phyloP scores from a whole-genome alignment of 2,888 invertebrate genomes.

The Agriopis aurantiaria region DNA sequence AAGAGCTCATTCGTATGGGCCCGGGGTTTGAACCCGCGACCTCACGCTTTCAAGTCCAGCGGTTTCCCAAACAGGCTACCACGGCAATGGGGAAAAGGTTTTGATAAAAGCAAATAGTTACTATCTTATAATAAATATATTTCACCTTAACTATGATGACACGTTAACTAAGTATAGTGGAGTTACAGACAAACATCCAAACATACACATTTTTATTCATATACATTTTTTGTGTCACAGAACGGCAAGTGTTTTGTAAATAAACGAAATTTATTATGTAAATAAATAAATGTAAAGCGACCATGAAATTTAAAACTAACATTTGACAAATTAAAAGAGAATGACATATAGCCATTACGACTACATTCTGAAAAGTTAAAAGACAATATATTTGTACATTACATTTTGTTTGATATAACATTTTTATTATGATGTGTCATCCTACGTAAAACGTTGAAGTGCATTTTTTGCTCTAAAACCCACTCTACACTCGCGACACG shows the following conservation, averaged over 20 bases:
- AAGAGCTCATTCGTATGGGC: too few species aligned
- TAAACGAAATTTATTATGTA: slow-evolving; percentile 11
- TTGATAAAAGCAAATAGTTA: neutral
- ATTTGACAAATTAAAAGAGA: slow-evolving; percentile 17
- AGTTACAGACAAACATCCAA: neutral
- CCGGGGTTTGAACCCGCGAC: too few species aligned
- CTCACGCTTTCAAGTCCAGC: too few species aligned
- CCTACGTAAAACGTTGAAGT: neutral
- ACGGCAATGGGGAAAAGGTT: neutral
- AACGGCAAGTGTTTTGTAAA: slow-evolving; percentile 10
- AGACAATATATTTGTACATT: slow-evolving; percentile 3
- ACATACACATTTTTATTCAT: neutral
- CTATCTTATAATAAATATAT: too few species aligned
- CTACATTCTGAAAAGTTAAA: neutral
- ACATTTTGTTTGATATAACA: slow-evolving; percentile 8
- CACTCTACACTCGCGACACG: neutral
- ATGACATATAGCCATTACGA: neutral
- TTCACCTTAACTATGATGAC: too few species aligned
- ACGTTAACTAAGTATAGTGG: neutral
- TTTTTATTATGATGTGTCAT: slow-evolving; percentile 9
- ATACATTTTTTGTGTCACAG: neutral
- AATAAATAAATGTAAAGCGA: slow-evolving; percentile 12
- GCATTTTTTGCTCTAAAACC: too few species aligned
- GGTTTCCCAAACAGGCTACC: too few species aligned
- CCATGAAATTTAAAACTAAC: slow-evolving; percentile 5